A percentile compares a stretch with the other conserved stretches of the same genome.
phyloP scores from a whole-genome alignment of 92 coral and sea anemone species.

The Scolanthus callimorphus region DNA sequence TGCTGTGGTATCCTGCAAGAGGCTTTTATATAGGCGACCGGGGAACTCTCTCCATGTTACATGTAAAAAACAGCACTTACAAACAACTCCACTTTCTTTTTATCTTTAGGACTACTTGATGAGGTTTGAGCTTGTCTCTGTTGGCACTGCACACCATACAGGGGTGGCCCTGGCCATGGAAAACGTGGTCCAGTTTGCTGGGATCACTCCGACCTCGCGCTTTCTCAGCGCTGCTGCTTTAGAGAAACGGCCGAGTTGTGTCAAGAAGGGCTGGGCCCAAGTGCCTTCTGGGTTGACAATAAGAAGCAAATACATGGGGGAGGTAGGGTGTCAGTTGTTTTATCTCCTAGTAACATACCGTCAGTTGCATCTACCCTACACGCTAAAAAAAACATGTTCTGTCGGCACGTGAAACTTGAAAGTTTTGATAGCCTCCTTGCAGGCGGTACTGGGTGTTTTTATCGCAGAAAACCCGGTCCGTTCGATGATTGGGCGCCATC shows the following conservation, averaged over 20 bases:
- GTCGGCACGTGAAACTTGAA: too few relatives aligned
- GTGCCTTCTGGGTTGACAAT: constrained; percentile 72
- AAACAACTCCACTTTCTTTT: too few relatives aligned
- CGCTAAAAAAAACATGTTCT: too few relatives aligned
- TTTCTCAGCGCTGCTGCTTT: constrained; percentile 68
- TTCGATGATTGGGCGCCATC: too few relatives aligned
- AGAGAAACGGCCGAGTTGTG: constrained; percentile 87
- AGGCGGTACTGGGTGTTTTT: too few relatives aligned
- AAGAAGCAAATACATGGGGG: constrained; percentile 87
- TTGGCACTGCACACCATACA: constrained; percentile 68
- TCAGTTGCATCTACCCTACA: neutral
- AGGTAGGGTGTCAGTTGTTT: constrained; percentile 28
- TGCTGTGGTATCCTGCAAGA: too few relatives aligned
- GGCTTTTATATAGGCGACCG: too few relatives aligned
- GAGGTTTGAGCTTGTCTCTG: constrained; percentile 61
- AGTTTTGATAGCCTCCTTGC: too few relatives aligned
- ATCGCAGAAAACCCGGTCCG: too few relatives aligned
- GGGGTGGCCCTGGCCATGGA: constrained; percentile 93
- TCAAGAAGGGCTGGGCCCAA: constrained; percentile 74
- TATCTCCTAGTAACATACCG: neutral
- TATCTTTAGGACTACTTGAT: constrained; percentile 80
- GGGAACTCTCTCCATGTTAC: too few relatives aligned
- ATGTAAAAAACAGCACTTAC: too few relatives aligned
- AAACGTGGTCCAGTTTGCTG: constrained; percentile 70
- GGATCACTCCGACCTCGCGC: constrained; percentile 64